Percentiles rank a stretch among this genome's conserved stretches.
Evolutionary conservation across 2,797 vertebrate genomes (phyloP).

Genomic region (Lycodopsis pacificus): DNA sequence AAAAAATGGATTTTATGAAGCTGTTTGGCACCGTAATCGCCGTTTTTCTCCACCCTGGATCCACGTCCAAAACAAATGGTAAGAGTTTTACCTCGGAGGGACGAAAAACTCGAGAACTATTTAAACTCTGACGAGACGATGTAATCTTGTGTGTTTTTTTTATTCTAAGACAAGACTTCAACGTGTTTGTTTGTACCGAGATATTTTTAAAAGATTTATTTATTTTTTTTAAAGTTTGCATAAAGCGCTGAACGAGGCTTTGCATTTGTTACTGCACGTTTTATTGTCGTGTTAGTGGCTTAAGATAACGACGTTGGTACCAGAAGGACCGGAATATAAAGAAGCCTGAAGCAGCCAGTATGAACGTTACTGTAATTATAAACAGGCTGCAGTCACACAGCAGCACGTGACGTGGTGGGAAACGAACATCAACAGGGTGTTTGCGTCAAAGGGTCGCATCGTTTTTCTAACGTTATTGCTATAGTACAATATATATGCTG

Average conservation of each 20-base stretch:
- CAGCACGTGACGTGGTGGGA: constrained; percentile 41
- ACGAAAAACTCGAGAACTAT: background rate
- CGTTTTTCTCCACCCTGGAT: constrained; percentile 80
- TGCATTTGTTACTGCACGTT: background rate
- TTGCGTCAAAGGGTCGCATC: background rate
- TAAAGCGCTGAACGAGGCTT: background rate
- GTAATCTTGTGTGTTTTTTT: background rate
- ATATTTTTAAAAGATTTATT: too few species aligned
- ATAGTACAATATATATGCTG: background rate
- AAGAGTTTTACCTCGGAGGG: constrained; percentile 50
- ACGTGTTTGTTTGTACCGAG: background rate
- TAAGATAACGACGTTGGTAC: background rate
- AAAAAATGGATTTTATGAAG: constrained; percentile 86
- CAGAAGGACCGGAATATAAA: background rate
- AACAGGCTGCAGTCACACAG: constrained; percentile 34
- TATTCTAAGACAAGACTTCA: background rate
- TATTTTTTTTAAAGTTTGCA: background rate
- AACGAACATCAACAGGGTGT: constrained; percentile 34
- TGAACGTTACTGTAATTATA: constrained; percentile 11
- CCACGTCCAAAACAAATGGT: constrained; percentile 81
- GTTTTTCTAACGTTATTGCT: background rate
- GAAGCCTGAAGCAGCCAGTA: background rate
- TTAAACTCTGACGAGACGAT: background rate
- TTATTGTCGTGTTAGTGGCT: background rate
- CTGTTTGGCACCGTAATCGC: constrained; percentile 82